Conservation (phyloP, 1,140 invertebrate species). For the Caenorhabditis tropicalis region DNA sequence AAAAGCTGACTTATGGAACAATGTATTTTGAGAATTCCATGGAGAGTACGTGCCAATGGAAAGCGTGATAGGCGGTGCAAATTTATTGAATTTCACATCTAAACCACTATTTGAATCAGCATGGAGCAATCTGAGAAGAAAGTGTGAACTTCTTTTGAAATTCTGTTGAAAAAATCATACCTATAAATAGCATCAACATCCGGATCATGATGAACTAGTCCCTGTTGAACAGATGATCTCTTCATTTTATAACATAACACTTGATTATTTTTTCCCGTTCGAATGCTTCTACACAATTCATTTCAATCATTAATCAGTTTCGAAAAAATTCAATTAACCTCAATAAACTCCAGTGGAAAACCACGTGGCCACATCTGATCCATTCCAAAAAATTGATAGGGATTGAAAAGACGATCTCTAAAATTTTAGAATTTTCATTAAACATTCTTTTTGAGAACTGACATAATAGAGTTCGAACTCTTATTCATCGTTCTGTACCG, state of each 20-base stretch:
- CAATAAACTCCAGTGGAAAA: constrained; percentile 69
- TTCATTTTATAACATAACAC: constrained; percentile 29
- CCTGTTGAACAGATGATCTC: constrained; percentile 69
- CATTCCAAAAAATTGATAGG: constrained; percentile 71
- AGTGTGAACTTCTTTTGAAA: constrained; percentile 48
- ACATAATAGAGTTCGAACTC: not conserved
- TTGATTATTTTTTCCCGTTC: not conserved
- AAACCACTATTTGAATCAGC: not conserved
- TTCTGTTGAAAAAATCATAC: not conserved
- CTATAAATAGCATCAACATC: constrained; percentile 72
- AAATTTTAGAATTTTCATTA: not conserved
- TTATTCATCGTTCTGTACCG: not conserved
- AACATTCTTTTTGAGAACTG: not conserved
- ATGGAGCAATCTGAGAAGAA: constrained; percentile 29
- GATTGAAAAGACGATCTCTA: constrained; percentile 65
- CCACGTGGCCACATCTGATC: constrained; percentile 64
- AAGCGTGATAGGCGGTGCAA: constrained; percentile 52
- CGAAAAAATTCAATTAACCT: constrained; percentile 40
- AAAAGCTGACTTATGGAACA: constrained; percentile 70
- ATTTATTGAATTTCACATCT: constrained; percentile 33
- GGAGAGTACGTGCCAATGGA: constrained; percentile 65
- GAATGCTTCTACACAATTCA: not conserved
- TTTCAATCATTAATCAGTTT: no score
- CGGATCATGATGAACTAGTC: constrained; percentile 72
- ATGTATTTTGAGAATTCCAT: constrained; percentile 71